These are phyloP conservation scores for Cheilosia vulpina DNA, from an alignment of 2,888 invertebrate species.

Conservation along the genomic window DNA sequence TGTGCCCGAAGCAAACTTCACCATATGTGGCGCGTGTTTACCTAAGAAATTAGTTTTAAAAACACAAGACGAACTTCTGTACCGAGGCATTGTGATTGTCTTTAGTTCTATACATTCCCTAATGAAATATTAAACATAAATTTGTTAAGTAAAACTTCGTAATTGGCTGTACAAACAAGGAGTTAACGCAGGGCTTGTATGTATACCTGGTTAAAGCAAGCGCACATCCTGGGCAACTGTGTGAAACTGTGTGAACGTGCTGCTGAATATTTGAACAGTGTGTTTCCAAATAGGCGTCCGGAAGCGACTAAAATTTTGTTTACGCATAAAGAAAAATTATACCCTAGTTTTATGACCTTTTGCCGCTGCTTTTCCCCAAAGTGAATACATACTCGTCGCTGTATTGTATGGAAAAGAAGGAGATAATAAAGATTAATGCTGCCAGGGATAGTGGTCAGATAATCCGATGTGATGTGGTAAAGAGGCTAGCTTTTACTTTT, in stretches of 20 bases:
- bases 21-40: conserved; percentile 14
- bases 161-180: conserved; percentile 4
- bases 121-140: conserved; percentile 52
- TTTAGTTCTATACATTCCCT: background rate
- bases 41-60: conserved; percentile 19
- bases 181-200: background rate
- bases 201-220: background rate
- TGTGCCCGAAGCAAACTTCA: background rate
- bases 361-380: conserved; percentile 4
- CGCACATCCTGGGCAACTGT: conserved; percentile 39
- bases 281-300: conserved; percentile 40
- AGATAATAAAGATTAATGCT: conserved; percentile 49
- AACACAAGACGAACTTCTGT: background rate
- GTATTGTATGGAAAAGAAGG: background rate
- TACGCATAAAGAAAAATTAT: conserved; percentile 21
- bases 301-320: conserved; percentile 56
- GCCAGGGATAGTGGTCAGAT: conserved; percentile 7
- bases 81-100: background rate
- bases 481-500: conserved; percentile 1
- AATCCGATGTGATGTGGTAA: conserved; percentile 9
- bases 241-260: conserved; percentile 60
- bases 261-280: conserved; percentile 58
- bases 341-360: too few relatives aligned
- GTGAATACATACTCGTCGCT: background rate
- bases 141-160: conserved; percentile 14